Percentiles rank a stretch among this genome's conserved stretches.
phyloP scores from a whole-genome alignment of 1,140 invertebrate species.

The Euschistus heros region DNA sequence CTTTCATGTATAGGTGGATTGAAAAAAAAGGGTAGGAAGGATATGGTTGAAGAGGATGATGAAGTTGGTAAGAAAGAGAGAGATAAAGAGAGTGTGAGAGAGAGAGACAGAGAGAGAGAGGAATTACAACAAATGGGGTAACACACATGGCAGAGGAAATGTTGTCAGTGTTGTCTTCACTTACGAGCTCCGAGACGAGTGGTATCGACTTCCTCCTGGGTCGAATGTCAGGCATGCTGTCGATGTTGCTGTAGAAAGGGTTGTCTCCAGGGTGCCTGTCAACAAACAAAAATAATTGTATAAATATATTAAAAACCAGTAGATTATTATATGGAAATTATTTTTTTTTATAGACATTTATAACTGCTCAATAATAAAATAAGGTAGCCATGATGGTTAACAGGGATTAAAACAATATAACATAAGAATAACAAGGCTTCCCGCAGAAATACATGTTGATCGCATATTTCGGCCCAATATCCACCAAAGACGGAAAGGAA shows the following conservation, averaged over 20 bases:
- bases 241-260: conserved; percentile 98
- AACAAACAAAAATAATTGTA: not conserved
- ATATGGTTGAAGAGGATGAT: conserved; percentile 1
- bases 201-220: conserved; percentile 93
- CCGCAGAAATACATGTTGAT: too few species aligned
- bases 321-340: too few species aligned
- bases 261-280: conserved; percentile 82
- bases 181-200: conserved; percentile 96
- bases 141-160: conserved; percentile 20
- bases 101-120: conserved; percentile 15
- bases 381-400: too few species aligned
- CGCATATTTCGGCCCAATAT: too few species aligned
- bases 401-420: too few species aligned
- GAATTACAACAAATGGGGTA: conserved; percentile 6
- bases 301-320: conserved; percentile 5
- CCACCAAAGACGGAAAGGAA: too few species aligned
- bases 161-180: conserved; percentile 36
- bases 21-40: too few species aligned
- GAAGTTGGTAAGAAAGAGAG: not conserved
- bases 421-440: too few species aligned
- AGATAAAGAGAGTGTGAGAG: conserved; percentile 16
- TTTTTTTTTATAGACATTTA: too few species aligned
- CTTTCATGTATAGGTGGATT: too few species aligned
- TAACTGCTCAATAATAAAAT: too few species aligned
- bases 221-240: conserved; percentile 98